Evolutionary conservation across 2,888 invertebrate genomes (phyloP).

Genomic region (Cordilura impudica): DNA sequence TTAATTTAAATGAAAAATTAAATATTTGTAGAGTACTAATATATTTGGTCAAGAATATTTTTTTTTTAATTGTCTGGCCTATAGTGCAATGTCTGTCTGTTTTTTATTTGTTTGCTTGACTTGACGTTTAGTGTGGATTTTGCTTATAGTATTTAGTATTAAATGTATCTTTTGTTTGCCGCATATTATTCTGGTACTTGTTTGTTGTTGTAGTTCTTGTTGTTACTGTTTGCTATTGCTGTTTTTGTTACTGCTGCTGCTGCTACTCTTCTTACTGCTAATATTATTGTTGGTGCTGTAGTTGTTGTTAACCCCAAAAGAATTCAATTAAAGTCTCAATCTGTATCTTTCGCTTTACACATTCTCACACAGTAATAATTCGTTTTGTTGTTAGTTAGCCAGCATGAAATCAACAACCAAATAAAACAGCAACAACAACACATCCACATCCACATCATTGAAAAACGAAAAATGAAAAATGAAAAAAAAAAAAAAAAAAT

Average conservation of each 20-base stretch:
- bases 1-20: not conserved
- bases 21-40: too few species aligned
- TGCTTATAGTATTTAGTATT: conserved; percentile 58
- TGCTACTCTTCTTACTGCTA: conserved; percentile 8
- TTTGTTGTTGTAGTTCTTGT: conserved; percentile 18
- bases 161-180: conserved; percentile 61
- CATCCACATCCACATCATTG: not conserved
- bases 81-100: not conserved
- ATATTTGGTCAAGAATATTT: not conserved
- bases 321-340: conserved; percentile 62
- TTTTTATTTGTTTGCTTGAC: conserved; percentile 49
- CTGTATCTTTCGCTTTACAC: conserved; percentile 59
- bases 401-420: conserved; percentile 61
- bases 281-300: conserved; percentile 8
- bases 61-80: not conserved
- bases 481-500: conserved; percentile 24
- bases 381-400: conserved; percentile 61
- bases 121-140: conserved; percentile 60
- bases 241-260: conserved; percentile 7
- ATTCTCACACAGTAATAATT: conserved; percentile 59
- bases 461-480: conserved; percentile 23
- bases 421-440: conserved; percentile 32
- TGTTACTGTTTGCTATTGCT: conserved; percentile 37
- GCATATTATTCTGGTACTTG: conserved; percentile 51
- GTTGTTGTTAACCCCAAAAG: conserved; percentile 61